A percentile compares a stretch with the other conserved stretches of the same genome.
phyloP scores from a whole-genome alignment of 1,140 invertebrate species.

The Brachionus rubens region DNA sequence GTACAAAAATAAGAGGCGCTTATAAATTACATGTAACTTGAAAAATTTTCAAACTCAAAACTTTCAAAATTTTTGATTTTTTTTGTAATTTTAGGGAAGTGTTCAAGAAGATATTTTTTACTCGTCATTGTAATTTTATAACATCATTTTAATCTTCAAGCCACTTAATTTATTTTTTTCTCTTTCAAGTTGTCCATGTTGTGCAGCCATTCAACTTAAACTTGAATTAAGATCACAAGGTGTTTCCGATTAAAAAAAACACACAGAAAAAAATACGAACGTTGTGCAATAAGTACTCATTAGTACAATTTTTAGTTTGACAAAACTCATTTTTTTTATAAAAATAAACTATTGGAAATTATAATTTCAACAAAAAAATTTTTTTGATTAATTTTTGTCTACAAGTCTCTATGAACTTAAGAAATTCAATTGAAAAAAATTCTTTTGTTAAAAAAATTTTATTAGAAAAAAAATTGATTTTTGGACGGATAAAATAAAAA shows the following conservation, averaged over 20 bases:
- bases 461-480: not conserved
- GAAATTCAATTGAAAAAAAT: no score
- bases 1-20: slow-evolving; percentile 41
- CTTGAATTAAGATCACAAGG: slow-evolving; percentile 25
- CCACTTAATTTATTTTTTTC: no score
- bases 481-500: not conserved
- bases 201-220: slow-evolving; percentile 22
- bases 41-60: no score
- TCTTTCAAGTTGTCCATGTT: slow-evolving; percentile 20
- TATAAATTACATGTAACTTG: slow-evolving; percentile 45
- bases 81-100: no score
- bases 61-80: no score
- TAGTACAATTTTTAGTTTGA: not conserved
- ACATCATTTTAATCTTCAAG: no score
- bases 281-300: no score
- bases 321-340: not conserved
- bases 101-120: slow-evolving; percentile 34
- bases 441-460: not conserved
- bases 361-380: no score
- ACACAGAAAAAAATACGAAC: no score
- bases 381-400: no score
- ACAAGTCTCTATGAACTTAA: no score
- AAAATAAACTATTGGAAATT: not conserved
- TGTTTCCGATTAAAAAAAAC: not conserved
- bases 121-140: not conserved